These are phyloP conservation scores for Hyla sarda DNA, from an alignment of 2,113 vertebrate genomes.

Conservation along the genomic window DNA sequence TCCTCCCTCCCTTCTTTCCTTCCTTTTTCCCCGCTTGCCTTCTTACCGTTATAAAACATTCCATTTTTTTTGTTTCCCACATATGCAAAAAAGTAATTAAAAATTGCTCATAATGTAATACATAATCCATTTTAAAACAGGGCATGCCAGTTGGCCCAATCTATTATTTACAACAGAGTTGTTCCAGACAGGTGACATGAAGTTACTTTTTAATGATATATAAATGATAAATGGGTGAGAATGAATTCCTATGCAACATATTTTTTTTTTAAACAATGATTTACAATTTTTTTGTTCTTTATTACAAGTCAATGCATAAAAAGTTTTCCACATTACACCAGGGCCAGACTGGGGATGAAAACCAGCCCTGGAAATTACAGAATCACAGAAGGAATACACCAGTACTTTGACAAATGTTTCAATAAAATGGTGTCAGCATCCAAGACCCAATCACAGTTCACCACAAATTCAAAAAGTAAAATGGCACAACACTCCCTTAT, in stretches of 20 bases:
- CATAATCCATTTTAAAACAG: not conserved
- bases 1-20: not conserved
- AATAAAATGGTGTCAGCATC: too few relatives aligned
- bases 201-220: conserved; percentile 21
- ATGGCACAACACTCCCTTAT: too few relatives aligned
- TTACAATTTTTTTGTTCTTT: not conserved
- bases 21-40: not conserved
- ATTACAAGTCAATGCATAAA: not conserved
- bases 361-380: too few relatives aligned
- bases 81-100: not conserved
- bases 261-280: not conserved
- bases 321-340: too few relatives aligned
- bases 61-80: not conserved
- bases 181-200: conserved; percentile 10
- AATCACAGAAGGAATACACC: too few relatives aligned
- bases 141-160: not conserved
- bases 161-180: not conserved
- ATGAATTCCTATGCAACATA: not conserved
- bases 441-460: too few relatives aligned
- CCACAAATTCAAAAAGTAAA: too few relatives aligned
- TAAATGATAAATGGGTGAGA: conserved; percentile 4
- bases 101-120: not conserved
- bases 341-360: too few relatives aligned
- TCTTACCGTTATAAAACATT: too few relatives aligned
- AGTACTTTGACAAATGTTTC: too few relatives aligned